Evolutionary conservation across 2,797 vertebrate genomes (phyloP), one percentile per base, ranked within the genome.

Genomic region (Platyrinchus mystaceus): DNA sequence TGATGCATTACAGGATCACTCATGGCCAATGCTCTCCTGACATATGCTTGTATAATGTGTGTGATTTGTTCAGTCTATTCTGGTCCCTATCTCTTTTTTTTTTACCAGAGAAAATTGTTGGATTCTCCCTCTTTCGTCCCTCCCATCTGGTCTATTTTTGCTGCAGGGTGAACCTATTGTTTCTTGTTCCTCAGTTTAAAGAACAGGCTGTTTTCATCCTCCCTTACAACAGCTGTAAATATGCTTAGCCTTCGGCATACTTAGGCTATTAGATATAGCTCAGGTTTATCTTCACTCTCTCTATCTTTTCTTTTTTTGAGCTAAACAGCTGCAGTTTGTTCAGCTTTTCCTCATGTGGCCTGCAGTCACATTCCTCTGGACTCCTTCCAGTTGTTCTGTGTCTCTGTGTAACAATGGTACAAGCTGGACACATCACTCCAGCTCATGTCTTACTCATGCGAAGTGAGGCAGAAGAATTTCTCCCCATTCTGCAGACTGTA

Each of bases 401-500:
- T 86, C 46, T 73, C 49, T 75, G n/a, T n/a, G n/a, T n/a, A n/a
- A 15, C 6, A 56, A 37, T 24, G 28, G 27, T 71, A 64, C 32
- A 69, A 52, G 70, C 49, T 7, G 36, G 69, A 55, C 28, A 15
- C 22, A 16, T 75, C 30, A 14, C 32, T 86, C 26, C 52, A 74
- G 36, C 27, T 91, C 2, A 0, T 34, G 21, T 89, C 47, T 66
- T 46, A 59, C 20, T 30, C 12, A 46, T 1, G 0, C 1, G 0
- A 67, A 87, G 47, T 39, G 66, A 39, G 71, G 37, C 71, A 55
- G 26, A 86, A 70, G 3, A 68, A 53, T 19, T 56, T 63, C 14
- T 74, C 32, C 10, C 12, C 22, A 1, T 67, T 74, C 37, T 63
- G 36, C 26, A 50, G 55, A 1, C 43, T 55, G 27, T 50, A 28